A percentile compares a stretch with the other conserved stretches of the same genome.
Conservation (phyloP, 1,140 invertebrate genomes). For the Zaprionus africanus region DNA sequence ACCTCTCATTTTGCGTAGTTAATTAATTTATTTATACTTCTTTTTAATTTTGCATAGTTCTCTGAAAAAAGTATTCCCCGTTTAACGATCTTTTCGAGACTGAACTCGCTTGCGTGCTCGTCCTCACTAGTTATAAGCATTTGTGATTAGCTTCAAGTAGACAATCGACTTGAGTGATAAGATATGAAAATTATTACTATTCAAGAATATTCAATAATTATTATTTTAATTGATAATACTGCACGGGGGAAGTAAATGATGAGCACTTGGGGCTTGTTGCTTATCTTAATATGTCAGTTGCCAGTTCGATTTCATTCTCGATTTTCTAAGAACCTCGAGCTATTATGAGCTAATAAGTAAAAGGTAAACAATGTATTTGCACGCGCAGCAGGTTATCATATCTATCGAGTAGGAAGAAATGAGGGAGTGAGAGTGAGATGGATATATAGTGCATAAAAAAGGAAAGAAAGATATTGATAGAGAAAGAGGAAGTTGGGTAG, state of each 20-base stretch:
- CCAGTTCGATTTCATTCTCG: not conserved
- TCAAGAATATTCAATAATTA: slow-evolving; percentile 28
- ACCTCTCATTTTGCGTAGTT: not conserved
- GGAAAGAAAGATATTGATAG: not conserved
- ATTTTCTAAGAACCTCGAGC: slow-evolving; percentile 8
- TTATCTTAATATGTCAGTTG: slow-evolving; percentile 6
- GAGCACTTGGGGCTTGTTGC: slow-evolving; percentile 6
- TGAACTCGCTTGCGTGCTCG: not conserved
- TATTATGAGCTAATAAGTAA: slow-evolving; percentile 18
- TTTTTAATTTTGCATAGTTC: not conserved
- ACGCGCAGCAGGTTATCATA: not conserved
- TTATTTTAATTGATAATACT: slow-evolving; percentile 31
- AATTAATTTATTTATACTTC: not conserved
- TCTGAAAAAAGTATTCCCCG: not conserved
- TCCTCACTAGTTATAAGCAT: slow-evolving; percentile 24
- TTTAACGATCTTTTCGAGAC: slow-evolving; percentile 11
- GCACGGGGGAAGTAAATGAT: slow-evolving; percentile 10
- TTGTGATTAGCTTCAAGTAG: slow-evolving; percentile 2
- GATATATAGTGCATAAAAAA: too few species aligned
- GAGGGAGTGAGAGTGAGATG: not conserved
- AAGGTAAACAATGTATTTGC: slow-evolving; percentile 4
- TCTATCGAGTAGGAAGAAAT: not conserved
- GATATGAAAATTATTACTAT: slow-evolving; percentile 31
- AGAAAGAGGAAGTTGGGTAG: not conserved
- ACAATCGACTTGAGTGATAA: slow-evolving; percentile 25